Evolutionary conservation across 1,140 invertebrate genomes (phyloP).

Genomic region (Drosophila saltans): DNA sequence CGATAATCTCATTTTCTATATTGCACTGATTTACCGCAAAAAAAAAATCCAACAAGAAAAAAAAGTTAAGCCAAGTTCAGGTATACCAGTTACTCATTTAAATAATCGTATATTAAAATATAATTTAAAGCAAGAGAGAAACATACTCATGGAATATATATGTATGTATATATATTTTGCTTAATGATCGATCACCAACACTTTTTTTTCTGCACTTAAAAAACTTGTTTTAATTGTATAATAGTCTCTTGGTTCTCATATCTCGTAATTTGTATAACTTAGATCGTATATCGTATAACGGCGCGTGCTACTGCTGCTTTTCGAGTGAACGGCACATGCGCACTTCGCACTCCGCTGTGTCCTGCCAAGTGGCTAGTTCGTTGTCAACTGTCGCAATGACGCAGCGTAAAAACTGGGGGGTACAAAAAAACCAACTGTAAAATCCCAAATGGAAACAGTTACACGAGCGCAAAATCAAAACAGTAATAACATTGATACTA

Average conservation of each 20-base stretch:
- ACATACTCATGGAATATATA: neutral
- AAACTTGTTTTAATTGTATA: neutral
- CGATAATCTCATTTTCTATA: neutral
- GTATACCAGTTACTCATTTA: no score
- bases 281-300: constrained; percentile 5
- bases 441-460: constrained; percentile 56
- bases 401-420: constrained; percentile 65
- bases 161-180: neutral
- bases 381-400: constrained; percentile 81
- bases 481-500: constrained; percentile 79
- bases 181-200: neutral
- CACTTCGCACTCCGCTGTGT: constrained; percentile 58
- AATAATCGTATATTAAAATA: no score
- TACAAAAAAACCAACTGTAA: constrained; percentile 61
- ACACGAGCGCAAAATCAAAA: constrained; percentile 73
- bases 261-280: neutral
- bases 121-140: neutral
- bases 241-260: neutral
- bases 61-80: no score
- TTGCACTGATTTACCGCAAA: neutral
- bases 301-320: neutral
- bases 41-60: no score
- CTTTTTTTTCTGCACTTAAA: neutral
- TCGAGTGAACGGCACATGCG: constrained; percentile 66
- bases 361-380: constrained; percentile 81